Evolutionary conservation across 2,113 vertebrate genomes (phyloP).

Genomic region (Petromus typicus): DNA sequence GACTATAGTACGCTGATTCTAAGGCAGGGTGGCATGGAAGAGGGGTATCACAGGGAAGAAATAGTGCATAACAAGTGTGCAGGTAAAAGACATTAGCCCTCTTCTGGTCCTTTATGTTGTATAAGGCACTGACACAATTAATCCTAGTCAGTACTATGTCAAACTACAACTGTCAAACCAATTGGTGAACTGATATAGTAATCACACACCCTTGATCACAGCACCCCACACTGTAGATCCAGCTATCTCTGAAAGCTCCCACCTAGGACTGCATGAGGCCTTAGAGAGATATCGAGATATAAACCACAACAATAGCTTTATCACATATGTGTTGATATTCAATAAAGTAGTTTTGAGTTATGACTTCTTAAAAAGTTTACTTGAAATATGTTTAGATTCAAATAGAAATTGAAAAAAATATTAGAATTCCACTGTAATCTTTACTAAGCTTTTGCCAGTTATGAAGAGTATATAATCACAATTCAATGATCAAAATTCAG

Average conservation of each 20-base stretch:
- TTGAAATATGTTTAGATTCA: not conserved
- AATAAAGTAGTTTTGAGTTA: not conserved
- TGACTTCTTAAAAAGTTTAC: not conserved
- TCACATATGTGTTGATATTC: not conserved
- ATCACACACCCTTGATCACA: not conserved
- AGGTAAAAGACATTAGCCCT: not conserved
- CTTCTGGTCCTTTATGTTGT: not conserved
- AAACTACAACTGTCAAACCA: too few relatives aligned
- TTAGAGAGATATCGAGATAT: not conserved
- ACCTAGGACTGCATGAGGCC: not conserved
- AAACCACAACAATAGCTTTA: not conserved
- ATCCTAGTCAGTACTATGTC: not conserved
- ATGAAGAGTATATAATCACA: not conserved
- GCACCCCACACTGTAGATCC: not conserved
- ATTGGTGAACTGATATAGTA: not conserved
- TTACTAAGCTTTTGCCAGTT: not conserved
- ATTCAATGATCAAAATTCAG: not conserved
- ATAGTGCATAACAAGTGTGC: not conserved
- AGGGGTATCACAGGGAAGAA: too few relatives aligned
- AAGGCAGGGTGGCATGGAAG: too few relatives aligned
- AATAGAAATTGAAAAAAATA: not conserved
- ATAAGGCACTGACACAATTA: not conserved
- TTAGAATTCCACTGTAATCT: not conserved
- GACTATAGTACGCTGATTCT: too few relatives aligned
- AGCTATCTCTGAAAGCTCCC: not conserved